Percentiles rank a stretch among this genome's conserved stretches.
These are phyloP conservation scores for Mormyrops boulengeri DNA, from an alignment of 2,797 vertebrate species.

Conservation along the genomic window DNA sequence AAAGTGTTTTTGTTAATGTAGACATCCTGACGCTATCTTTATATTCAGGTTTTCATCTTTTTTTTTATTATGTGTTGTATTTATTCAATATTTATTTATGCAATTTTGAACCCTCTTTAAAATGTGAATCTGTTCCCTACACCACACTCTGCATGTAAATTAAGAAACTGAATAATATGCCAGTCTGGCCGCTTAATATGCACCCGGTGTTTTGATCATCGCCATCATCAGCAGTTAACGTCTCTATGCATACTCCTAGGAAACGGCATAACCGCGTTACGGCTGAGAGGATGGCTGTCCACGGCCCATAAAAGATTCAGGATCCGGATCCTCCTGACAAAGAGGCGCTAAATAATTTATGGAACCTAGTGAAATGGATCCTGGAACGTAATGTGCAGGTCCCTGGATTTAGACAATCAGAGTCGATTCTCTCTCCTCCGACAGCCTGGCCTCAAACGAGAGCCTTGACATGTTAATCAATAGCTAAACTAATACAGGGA, in stretches of 20 bases:
- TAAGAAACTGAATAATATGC: conserved; percentile 1
- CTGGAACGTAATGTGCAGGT: not conserved
- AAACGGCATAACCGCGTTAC: not conserved
- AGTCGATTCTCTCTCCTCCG: not conserved
- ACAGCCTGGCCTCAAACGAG: not conserved
- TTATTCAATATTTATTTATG: not conserved
- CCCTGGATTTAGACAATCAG: not conserved
- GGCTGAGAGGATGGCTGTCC: too few species aligned
- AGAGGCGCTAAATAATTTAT: not conserved
- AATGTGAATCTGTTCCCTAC: not conserved
- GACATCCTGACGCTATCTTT: not conserved
- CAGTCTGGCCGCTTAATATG: not conserved
- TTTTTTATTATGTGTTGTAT: not conserved
- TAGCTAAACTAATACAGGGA: not conserved
- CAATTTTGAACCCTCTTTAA: not conserved
- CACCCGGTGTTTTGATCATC: not conserved
- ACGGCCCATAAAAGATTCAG: conserved; percentile 4
- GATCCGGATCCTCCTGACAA: not conserved
- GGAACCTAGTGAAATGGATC: not conserved
- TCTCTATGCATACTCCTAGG: not conserved
- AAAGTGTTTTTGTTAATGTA: not conserved
- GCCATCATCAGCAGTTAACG: not conserved
- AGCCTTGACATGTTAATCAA: not conserved
- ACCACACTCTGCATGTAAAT: conserved; percentile 2
- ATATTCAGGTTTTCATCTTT: not conserved